Base-by-base conservation (phyloP, 2,888 invertebrate genomes). In the Congeria kusceri region DNA sequence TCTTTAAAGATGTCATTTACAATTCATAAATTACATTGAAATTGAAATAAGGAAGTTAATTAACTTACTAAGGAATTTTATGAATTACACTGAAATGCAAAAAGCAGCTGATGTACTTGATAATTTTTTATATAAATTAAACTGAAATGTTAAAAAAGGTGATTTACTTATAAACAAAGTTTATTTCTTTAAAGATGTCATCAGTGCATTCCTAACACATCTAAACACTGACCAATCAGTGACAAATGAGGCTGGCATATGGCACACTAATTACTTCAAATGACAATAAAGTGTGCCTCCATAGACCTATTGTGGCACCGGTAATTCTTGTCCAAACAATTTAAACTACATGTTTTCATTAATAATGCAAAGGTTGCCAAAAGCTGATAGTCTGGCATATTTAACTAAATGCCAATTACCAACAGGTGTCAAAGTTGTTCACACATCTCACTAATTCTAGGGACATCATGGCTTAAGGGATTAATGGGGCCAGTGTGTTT, bases 361-460 rank as follows among this genome's bases (percentile, higher is more conserved):
- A 53, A 53, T 53, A 23, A 53, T 53, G 13, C 53, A 53, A 53
- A n/a, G n/a, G n/a, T n/a, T n/a, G n/a, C n/a, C n/a, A n/a, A n/a
- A n/a, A 20, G 1, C 18, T 23, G 53, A n/a, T 20, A 53, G 23
- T 25, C 53, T 23, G 20, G 53, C 53, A 53, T 23, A 23, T 23
- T 53, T 25, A 11, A 53, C 25, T 53, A 11, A 53, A 53, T 25
- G 23, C 53, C 9, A 39, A 39, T 39, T 39, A 11, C 39, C 39
- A 23, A 53, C 20, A 53, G 53, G 53, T 53, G 53, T 20, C 23
- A 53, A 25, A 53, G 53, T 53, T 13, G 7, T 53, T 53, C 53
- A 53, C 53, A 53, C 53, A 9, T 53, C 20, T 53, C 2, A 5
- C n/a, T 20, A 53, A 53, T 53, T 53, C 53, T 18, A 23, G 25